Evolutionary conservation across 2,888 invertebrate species (phyloP), one percentile per base, ranked within the genome.

Genomic region (Harpalus rufipes): DNA sequence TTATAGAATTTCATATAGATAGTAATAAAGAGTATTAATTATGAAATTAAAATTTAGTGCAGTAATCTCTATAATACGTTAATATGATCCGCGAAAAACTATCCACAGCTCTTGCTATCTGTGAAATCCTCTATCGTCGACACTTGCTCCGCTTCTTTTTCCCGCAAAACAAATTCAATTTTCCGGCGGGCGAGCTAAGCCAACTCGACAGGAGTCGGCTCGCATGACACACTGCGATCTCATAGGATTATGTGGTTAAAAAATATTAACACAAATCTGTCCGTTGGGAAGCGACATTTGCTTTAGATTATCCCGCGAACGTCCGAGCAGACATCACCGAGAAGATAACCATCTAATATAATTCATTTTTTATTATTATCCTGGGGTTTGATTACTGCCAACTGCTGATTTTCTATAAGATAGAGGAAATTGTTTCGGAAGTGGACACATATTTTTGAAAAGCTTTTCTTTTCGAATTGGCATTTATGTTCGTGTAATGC

Each of bases 151-250:
- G 88, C 87, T 87, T 82, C 83, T 84, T 84, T 89, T 85, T 87
- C 84, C 87, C 88, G 87, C 88, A 88, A 90, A 87, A 86, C 88
- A 91, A 91, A 91, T 91, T 91, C 91, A 91, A 91, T 91, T 91
- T 91, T 91, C 91, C 91, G 91, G 91, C 88, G 90, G 88, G 90
- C 91, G 91, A 89, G 88, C 90, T 91, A 90, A 91, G 90, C 90
- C 89, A 90, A 87, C 88, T 89, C 89, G 90, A 90, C 90, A 90
- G 90, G 90, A 90, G 90, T 89, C 90, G 84, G 78, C 63, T 84
- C 84, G 78, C 84, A 78, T 84, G 78, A 84, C 84, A 84, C 63
- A 78, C 84, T 84, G 90, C 90, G 89, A 88, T 88, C 88, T 88
- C 90, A 91, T 91, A 90, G 90, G 91, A 91, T 91, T 91, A 91